Evolutionary conservation across 2,797 vertebrate species (phyloP).

Genomic region (Chrosomus eos): DNA sequence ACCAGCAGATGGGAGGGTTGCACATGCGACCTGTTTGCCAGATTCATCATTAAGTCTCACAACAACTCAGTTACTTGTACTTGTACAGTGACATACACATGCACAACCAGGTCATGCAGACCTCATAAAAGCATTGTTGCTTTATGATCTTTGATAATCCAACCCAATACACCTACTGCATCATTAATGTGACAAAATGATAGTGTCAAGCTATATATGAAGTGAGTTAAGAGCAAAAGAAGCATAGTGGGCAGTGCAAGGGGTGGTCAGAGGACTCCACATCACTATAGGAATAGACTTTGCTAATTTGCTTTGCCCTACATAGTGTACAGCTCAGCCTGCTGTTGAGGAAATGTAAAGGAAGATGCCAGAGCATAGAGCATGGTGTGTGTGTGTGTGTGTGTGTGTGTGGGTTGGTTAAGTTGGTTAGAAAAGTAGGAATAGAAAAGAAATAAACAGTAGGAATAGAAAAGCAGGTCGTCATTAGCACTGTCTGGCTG

Average conservation of each 20-base stretch:
- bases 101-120: conserved; percentile 22
- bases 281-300: conserved; percentile 55
- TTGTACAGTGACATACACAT: conserved; percentile 31
- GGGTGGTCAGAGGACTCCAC: conserved; percentile 27
- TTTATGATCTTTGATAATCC: conserved; percentile 5
- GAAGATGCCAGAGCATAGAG: conserved; percentile 42
- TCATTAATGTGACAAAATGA: conserved; percentile 32
- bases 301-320: conserved; percentile 59
- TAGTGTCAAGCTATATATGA: background rate
- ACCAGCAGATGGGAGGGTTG: conserved; percentile 43
- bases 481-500: conserved; percentile 60
- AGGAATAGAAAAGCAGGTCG: conserved; percentile 55
- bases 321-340: conserved; percentile 50
- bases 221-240: conserved; percentile 25
- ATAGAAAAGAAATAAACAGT: conserved; percentile 49
- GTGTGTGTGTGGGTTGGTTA: too few relatives aligned
- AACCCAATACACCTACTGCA: background rate
- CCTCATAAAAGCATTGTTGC: conserved; percentile 21
- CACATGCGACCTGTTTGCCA: background rate
- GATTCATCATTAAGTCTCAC: conserved; percentile 17
- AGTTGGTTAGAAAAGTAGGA: too few relatives aligned
- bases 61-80: conserved; percentile 17
- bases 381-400: conserved; percentile 30
- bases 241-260: conserved; percentile 46
- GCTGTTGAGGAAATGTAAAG: conserved; percentile 50